Percentiles rank a stretch among this genome's conserved stretches.
These are phyloP conservation scores for Yponomeuta cagnagella DNA, from an alignment of 2,888 invertebrate genomes.

Conservation along the genomic window DNA sequence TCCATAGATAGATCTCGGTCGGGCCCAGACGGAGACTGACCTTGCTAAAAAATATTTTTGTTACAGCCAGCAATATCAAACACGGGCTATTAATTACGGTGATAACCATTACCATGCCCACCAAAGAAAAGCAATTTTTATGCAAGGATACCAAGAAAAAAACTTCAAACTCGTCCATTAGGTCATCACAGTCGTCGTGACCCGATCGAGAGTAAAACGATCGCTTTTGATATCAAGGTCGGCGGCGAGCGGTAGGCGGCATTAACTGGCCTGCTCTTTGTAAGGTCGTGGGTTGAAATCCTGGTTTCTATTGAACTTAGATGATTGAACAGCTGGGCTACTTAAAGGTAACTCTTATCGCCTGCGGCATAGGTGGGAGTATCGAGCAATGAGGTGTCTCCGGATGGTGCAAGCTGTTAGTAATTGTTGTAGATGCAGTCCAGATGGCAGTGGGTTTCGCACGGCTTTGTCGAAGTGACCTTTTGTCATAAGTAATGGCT, in stretches of 20 bases:
- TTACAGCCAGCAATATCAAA: too few relatives aligned
- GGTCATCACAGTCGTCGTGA: background rate
- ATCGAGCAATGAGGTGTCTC: too few relatives aligned
- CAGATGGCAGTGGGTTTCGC: background rate
- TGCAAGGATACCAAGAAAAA: background rate
- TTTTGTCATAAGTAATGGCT: background rate
- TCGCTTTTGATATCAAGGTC: background rate
- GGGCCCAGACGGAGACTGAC: too few relatives aligned
- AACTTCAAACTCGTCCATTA: background rate
- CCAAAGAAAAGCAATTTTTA: background rate
- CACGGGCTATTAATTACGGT: too few relatives aligned
- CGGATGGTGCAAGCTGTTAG: background rate
- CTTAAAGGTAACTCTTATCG: too few relatives aligned
- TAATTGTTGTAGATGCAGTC: background rate
- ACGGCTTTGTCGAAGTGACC: background rate
- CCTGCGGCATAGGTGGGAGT: too few relatives aligned
- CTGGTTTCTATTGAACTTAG: background rate
- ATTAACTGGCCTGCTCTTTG: background rate
- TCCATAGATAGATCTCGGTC: too few relatives aligned
- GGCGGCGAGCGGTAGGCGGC: background rate
- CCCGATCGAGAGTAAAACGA: slow-evolving; percentile 1
- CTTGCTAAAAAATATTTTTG: too few relatives aligned
- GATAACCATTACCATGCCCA: background rate
- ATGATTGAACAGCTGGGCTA: background rate
- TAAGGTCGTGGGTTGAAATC: slow-evolving; percentile 2